Conservation (phyloP, 2,888 invertebrate species). For the Lochmaea capreae region DNA sequence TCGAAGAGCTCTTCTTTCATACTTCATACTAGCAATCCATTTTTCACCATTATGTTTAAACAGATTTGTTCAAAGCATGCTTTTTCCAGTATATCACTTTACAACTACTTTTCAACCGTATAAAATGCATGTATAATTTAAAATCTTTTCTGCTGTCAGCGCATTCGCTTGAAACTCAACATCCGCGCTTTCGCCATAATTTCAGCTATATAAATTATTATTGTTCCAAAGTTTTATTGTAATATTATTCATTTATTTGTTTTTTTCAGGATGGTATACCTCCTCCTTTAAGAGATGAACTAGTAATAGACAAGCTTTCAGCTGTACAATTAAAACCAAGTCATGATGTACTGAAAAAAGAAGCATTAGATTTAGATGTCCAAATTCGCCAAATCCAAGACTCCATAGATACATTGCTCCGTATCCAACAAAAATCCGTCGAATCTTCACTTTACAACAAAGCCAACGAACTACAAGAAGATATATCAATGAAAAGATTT, state of each 20-base stretch:
- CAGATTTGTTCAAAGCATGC: too few species aligned
- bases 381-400: slow-evolving; percentile 92
- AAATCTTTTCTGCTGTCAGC: too few species aligned
- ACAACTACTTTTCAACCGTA: too few species aligned
- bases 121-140: too few species aligned
- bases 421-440: slow-evolving; percentile 81
- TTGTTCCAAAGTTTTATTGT: too few species aligned
- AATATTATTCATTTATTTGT: too few species aligned
- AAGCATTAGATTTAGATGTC: slow-evolving; percentile 84
- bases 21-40: too few species aligned
- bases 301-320: slow-evolving; percentile 83
- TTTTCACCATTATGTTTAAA: too few species aligned
- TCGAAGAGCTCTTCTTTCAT: too few species aligned
- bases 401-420: slow-evolving; percentile 82
- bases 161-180: neutral
- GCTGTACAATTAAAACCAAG: slow-evolving; percentile 78
- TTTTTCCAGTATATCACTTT: too few species aligned
- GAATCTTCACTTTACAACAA: slow-evolving; percentile 91
- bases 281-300: slow-evolving; percentile 83
- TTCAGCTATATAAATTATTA: too few species aligned
- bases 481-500: slow-evolving; percentile 93
- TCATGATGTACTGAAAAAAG: slow-evolving; percentile 83
- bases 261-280: slow-evolving; percentile 74
- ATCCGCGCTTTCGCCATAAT: neutral
- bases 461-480: slow-evolving; percentile 95